Conservation (phyloP, 2,113 vertebrate genomes). For the Cinclus cinclus region DNA sequence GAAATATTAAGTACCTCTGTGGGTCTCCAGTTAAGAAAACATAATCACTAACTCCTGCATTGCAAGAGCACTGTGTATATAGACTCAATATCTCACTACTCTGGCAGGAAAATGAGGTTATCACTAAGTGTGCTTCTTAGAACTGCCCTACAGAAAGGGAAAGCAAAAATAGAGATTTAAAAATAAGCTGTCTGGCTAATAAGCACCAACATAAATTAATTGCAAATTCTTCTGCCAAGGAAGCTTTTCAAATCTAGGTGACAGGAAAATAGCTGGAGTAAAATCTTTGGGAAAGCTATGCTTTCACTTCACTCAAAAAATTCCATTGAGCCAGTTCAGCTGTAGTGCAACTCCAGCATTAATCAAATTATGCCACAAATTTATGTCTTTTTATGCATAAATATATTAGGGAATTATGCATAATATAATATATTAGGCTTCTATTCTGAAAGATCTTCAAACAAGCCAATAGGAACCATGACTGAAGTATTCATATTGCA, state of each 20-base stretch:
- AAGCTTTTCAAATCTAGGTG: constrained; percentile 14
- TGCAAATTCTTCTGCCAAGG: neutral
- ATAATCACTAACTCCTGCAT: neutral
- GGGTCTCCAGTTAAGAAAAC: neutral
- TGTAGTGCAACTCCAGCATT: neutral
- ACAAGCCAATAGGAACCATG: neutral
- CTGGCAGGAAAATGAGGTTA: neutral
- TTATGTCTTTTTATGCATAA: neutral
- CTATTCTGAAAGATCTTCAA: neutral
- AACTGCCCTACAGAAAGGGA: neutral
- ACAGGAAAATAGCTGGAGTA: constrained; percentile 8
- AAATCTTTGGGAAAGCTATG: neutral
- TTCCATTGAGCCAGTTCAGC: neutral
- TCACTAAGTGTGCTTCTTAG: neutral
- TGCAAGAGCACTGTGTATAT: neutral
- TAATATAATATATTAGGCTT: neutral
- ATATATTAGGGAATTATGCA: neutral
- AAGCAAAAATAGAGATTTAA: neutral
- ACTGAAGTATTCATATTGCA: neutral
- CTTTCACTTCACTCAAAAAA: neutral
- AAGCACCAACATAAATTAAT: constrained; percentile 5
- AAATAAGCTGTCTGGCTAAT: neutral
- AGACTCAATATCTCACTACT: neutral
- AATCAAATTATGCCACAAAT: constrained; percentile 15
- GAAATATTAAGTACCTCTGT: constrained; percentile 31